Percentiles rank a stretch among this genome's conserved stretches.
These are phyloP conservation scores for Salvelinus namaycush DNA, from an alignment of 2,113 vertebrate species.

Conservation along the genomic window DNA sequence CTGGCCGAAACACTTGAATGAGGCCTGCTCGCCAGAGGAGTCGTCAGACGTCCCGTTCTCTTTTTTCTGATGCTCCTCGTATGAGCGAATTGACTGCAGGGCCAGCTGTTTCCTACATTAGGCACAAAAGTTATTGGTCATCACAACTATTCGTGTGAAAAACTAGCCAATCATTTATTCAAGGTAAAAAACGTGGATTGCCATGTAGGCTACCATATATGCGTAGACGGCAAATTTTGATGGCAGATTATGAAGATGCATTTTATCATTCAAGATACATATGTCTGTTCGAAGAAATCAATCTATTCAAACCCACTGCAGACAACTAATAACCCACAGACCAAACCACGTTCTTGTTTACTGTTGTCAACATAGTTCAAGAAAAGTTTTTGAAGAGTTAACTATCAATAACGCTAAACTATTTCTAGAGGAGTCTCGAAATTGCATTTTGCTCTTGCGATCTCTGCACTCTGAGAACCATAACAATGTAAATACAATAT, in stretches of 20 bases:
- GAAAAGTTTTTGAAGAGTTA: not conserved
- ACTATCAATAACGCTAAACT: not conserved
- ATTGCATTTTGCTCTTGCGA: not conserved
- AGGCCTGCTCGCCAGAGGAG: conserved; percentile 90
- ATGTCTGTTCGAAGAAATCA: not conserved
- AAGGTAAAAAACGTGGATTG: not conserved
- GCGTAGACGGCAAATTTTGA: not conserved
- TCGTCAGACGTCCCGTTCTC: conserved; percentile 92
- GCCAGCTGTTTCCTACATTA: conserved; percentile 90
- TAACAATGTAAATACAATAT: not conserved
- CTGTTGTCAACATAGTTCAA: too few relatives aligned
- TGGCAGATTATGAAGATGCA: not conserved
- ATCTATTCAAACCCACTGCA: not conserved
- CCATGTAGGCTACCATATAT: not conserved
- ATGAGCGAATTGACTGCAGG: conserved; percentile 93
- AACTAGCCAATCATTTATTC: not conserved
- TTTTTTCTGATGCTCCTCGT: conserved; percentile 94
- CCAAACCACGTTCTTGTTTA: not conserved
- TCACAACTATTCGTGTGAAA: not conserved
- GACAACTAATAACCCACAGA: not conserved
- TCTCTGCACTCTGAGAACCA: not conserved
- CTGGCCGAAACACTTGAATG: conserved; percentile 91
- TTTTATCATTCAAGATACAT: not conserved
- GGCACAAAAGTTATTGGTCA: not conserved
- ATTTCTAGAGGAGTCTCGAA: not conserved